Percentiles rank a stretch among this genome's conserved stretches.
These are phyloP conservation scores for Plutella xylostella DNA, from an alignment of 2,888 invertebrate species.

Conservation along the genomic window DNA sequence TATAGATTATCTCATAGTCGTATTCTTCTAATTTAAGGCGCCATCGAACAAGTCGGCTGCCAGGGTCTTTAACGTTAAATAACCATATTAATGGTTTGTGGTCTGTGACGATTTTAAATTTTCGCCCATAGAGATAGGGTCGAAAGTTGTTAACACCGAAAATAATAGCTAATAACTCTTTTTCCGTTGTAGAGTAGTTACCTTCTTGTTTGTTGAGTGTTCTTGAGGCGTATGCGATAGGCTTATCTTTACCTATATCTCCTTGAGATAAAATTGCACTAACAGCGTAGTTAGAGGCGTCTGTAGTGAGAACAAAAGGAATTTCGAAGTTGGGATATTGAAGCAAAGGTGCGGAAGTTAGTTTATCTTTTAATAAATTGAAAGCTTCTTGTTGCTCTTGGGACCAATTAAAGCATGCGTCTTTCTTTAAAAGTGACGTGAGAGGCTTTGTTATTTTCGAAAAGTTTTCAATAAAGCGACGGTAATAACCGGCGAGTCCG, in stretches of 20 bases:
- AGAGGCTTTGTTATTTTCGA: slow-evolving; percentile 20
- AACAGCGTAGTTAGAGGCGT: background rate
- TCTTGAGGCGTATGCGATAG: slow-evolving; percentile 4
- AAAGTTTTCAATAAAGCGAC: slow-evolving; percentile 20
- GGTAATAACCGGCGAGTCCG: slow-evolving; percentile 21
- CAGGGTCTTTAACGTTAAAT: background rate
- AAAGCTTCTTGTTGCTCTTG: slow-evolving; percentile 17
- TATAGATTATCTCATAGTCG: slow-evolving; percentile 8
- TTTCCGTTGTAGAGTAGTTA: slow-evolving; percentile 7
- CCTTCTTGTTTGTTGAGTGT: background rate
- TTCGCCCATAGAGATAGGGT: background rate
- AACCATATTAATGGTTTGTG: slow-evolving; percentile 2
- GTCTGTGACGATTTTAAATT: background rate
- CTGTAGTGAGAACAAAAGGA: slow-evolving; percentile 2
- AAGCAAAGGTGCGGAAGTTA: slow-evolving; percentile 8
- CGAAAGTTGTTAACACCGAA: background rate
- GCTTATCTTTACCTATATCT: background rate
- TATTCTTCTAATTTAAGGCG: background rate
- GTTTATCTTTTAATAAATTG: slow-evolving; percentile 1
- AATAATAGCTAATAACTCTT: slow-evolving; percentile 4
- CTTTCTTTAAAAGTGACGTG: slow-evolving; percentile 9
- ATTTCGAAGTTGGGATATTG: slow-evolving; percentile 3
- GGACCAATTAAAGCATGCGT: slow-evolving; percentile 17
- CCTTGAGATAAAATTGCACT: slow-evolving; percentile 5
- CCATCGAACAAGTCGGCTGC: slow-evolving; percentile 6